Evolutionary conservation across 2,113 vertebrate genomes (phyloP), one percentile per base, ranked within the genome.

Genomic region (Bambusicola thoracicus): DNA sequence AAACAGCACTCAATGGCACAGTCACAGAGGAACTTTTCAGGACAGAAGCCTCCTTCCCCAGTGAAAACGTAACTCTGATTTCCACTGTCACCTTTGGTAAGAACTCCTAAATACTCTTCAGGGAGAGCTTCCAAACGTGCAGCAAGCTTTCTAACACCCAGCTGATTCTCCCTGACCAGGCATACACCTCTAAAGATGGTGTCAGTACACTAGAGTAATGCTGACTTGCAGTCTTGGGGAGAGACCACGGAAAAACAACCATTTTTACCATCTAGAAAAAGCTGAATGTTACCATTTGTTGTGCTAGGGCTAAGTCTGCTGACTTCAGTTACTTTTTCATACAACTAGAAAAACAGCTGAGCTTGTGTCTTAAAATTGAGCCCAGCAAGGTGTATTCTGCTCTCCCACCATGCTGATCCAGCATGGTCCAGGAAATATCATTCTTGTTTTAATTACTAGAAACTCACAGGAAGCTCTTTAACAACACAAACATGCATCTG

Each of bases 41-140:
- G 29, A 76, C 82, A 73, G 93, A 92, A 66, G 49, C 7, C 21
- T 34, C 81, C 8, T 8, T 74, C 30, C 18, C 87, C 49, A 27
- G 18, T 40, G 95, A 91, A 85, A 88, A 89, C 4, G 1, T 8
- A 6, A 94, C 88, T 21, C 62, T 5, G 58, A 87, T 79, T 75
- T 40, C 82, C 67, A 43, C 2, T 65, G 7, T 38, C 75, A 68
- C 56, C 75, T 56, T 53, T 0, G 90, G 97, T 97, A 89, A 1
- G 85, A n/a, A 36, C 43, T 20, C 34, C 13, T 56, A 12, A 55
- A 34, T 55, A 36, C 49, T 10, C 8, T 21, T 27, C 1, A 15
- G 4, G 10, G 32, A 66, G 53, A 89, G 17, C 41, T 74, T 41
- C 74, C 80, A 88, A 88, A 81, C 4, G 5, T 5, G 2, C 75